Conservation (phyloP, 2,797 vertebrate species). For the Alcedo atthis region DNA sequence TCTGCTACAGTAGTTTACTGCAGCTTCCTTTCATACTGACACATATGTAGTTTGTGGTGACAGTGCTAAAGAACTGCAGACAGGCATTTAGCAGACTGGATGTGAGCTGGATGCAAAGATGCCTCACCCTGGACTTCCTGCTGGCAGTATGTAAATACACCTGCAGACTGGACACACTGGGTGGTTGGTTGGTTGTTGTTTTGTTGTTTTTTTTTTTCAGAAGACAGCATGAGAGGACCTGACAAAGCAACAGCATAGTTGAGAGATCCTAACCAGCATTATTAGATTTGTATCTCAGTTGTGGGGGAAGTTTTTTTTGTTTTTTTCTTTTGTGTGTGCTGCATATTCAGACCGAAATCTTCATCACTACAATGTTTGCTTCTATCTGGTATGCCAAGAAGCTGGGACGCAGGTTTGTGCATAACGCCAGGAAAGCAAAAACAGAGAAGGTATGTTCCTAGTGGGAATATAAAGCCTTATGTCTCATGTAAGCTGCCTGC, state of each 20-base stretch:
- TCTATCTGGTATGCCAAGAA: constrained; percentile 99
- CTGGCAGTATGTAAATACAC: constrained; percentile 84
- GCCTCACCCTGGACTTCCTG: constrained; percentile 77
- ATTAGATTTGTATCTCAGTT: constrained; percentile 51
- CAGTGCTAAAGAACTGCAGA: constrained; percentile 78
- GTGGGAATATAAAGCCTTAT: constrained; percentile 62
- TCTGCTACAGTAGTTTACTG: constrained; percentile 72
- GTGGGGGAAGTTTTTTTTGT: constrained; percentile 67
- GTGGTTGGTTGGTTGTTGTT: neutral
- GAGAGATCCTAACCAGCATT: constrained; percentile 65
- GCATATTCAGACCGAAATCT: constrained; percentile 73
- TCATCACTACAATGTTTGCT: constrained; percentile 88
- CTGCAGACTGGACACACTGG: constrained; percentile 79
- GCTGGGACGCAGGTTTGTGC: constrained; percentile 94
- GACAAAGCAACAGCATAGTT: constrained; percentile 75
- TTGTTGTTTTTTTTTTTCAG: constrained; percentile 28
- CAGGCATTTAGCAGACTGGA: constrained; percentile 80
- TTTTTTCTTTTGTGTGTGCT: neutral
- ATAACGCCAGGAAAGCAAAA: constrained; percentile 94
- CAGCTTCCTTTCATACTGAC: constrained; percentile 74
- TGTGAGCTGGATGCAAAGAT: constrained; percentile 82
- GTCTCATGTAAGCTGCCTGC: constrained; percentile 64
- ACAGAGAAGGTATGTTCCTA: constrained; percentile 87
- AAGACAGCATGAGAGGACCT: constrained; percentile 70
- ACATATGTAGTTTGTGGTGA: constrained; percentile 78